Evolutionary conservation across 2,888 invertebrate species (phyloP).

Genomic region (Mylabris sibirica): DNA sequence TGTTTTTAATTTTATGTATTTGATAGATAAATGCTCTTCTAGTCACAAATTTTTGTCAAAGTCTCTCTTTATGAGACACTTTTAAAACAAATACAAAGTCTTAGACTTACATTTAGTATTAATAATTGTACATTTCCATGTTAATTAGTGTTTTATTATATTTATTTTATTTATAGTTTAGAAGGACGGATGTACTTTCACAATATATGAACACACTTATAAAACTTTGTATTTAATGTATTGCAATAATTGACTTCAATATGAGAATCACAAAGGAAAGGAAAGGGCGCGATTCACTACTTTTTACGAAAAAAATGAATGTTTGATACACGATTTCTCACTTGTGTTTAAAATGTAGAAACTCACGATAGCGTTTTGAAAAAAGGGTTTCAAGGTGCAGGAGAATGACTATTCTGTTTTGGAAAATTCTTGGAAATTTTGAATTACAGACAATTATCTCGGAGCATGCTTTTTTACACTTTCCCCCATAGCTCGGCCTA

Average conservation of each 20-base stretch:
- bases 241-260: neutral
- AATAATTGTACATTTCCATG: slow-evolving; percentile 37
- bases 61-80: neutral
- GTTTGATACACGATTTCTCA: too few relatives aligned
- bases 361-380: too few relatives aligned
- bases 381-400: too few relatives aligned
- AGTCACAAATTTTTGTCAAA: slow-evolving; percentile 2
- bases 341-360: too few relatives aligned
- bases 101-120: slow-evolving; percentile 16
- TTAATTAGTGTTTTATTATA: slow-evolving; percentile 36
- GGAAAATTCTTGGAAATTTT: too few relatives aligned
- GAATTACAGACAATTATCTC: too few relatives aligned
- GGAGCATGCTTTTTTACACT: too few relatives aligned
- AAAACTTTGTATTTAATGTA: neutral
- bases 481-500: too few relatives aligned
- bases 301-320: too few relatives aligned
- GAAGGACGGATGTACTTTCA: slow-evolving; percentile 30
- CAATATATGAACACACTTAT: slow-evolving; percentile 23
- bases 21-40: neutral
- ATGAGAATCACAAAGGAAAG: neutral
- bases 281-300: too few relatives aligned
- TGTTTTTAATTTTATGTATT: neutral
- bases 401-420: too few relatives aligned
- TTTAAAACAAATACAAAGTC: neutral
- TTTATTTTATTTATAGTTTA: slow-evolving; percentile 36